A percentile compares a stretch with the other conserved stretches of the same genome.
Evolutionary conservation across 2,797 vertebrate species (phyloP).

Genomic region (Acanthopagrus latus): DNA sequence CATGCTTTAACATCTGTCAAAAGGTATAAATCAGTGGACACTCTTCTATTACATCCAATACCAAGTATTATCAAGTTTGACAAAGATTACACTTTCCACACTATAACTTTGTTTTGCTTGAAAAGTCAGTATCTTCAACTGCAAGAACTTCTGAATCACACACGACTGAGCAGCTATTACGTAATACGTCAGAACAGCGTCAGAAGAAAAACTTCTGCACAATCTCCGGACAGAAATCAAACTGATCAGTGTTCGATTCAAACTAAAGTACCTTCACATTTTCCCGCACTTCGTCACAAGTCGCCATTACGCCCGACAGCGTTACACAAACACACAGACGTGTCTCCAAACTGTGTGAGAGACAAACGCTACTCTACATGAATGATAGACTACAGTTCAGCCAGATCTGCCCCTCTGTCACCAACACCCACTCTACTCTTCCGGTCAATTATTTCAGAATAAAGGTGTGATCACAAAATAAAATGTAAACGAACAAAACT

Average conservation of each 20-base stretch:
- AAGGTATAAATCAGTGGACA: neutral
- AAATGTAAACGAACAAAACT: neutral
- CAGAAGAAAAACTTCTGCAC: neutral
- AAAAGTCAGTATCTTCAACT: neutral
- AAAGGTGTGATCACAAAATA: conserved; percentile 10
- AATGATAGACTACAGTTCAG: no score
- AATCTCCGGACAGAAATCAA: neutral
- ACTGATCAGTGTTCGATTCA: neutral
- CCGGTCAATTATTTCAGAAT: conserved; percentile 42
- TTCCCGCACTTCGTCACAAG: conserved; percentile 56
- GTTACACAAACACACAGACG: neutral
- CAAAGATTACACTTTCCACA: neutral
- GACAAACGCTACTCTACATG: rapidly evolving
- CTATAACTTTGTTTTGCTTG: neutral
- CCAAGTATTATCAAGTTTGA: neutral
- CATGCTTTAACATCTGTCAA: neutral
- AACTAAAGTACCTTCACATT: conserved; percentile 68
- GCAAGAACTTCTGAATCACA: neutral
- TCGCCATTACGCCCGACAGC: conserved; percentile 33
- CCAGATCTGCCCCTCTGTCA: neutral
- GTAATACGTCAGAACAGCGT: neutral
- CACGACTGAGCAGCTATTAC: neutral
- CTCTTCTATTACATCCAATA: neutral
- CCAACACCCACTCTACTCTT: neutral
- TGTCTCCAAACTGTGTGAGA: neutral